Base-by-base conservation (phyloP, 2,888 invertebrate species). In the Arctia plantaginis region DNA sequence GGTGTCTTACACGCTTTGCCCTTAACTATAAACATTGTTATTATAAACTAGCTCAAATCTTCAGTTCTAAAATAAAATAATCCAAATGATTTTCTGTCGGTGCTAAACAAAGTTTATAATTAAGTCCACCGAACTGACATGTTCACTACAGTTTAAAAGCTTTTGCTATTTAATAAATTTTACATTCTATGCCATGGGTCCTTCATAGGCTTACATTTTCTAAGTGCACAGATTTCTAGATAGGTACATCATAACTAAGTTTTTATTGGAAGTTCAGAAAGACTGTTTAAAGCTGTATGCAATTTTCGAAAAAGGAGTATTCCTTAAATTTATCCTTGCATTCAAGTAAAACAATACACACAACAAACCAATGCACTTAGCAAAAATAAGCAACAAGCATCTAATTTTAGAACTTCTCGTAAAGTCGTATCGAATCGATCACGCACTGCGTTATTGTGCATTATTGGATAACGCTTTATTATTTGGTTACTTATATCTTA, bases 21-120 rank as follows among this genome's bases (percentile, higher is more conserved):
- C 78, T 80, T 83, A 77, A 80, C 78, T 82, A 87, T 77, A 84
- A 82, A 85, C 83, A 85, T 85, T 68, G 75, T 75, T 78, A 74
- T n/a, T 55, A 74, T 65, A 44, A 77, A 68, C 64, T 66, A 74
- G 23, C 66, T 77, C 74, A 72, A 55, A 72, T 75, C 74, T 59
- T 79, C 79, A 69, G 10, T 59, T 55, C n/a, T 15, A 27, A 59
- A 27, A 30, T 30, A 30, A 62, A 75, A 33, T 66, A 78, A 77
- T 65, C 41, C 71, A 75, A 75, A 71, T 65, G 69, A 59, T 72
- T 72, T 47, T 23, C 65, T 55, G 59, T 69, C n/a, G 55, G 51
- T 15, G 51, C 7, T 55, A 18, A 35, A 55, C 69, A 55, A 64
- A 78, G 78, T 84, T 83, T 76, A 82, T 82, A 84, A 79, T 79